A percentile compares a stretch with the other conserved stretches of the same genome.
Evolutionary conservation across 1,140 invertebrate genomes (phyloP).

Genomic region (Aphelenchoides fujianensis): DNA sequence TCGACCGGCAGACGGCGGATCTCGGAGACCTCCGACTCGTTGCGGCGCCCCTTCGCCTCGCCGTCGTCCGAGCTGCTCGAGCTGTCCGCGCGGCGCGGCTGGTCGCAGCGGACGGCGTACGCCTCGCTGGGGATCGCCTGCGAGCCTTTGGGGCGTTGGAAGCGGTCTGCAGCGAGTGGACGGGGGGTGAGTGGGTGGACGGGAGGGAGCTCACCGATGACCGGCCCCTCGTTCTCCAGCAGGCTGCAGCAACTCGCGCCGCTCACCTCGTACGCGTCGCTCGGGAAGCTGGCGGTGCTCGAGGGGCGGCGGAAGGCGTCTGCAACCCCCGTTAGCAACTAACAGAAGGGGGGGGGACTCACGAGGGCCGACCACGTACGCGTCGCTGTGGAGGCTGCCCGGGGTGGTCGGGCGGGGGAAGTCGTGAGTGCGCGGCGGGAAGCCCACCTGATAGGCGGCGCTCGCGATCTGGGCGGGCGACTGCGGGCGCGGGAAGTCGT

Average conservation of each 20-base stretch:
- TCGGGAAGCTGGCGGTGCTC: not conserved
- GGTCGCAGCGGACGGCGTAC: not conserved
- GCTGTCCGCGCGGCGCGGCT: too few relatives aligned
- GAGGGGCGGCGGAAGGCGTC: not conserved
- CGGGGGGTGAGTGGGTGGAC: not conserved
- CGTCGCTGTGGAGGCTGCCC: not conserved
- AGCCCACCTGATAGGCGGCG: not conserved
- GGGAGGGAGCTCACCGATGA: not conserved
- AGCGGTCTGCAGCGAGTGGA: slow-evolving; percentile 1
- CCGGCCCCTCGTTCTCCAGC: not conserved
- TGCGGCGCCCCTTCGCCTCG: not conserved
- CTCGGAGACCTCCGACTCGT: not conserved
- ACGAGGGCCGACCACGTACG: not conserved
- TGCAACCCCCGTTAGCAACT: not conserved
- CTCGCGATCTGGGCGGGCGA: not conserved
- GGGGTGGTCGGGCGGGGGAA: not conserved
- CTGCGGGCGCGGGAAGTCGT: not conserved
- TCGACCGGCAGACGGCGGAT: not conserved
- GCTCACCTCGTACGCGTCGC: not conserved
- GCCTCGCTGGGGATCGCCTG: not conserved
- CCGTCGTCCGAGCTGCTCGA: not conserved
- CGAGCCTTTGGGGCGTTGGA: not conserved
- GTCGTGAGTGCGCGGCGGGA: not conserved
- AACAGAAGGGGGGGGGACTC: not conserved
- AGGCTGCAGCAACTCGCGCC: not conserved